Evolutionary conservation across 2,888 invertebrate species (phyloP).

Genomic region (Rhingia rostrata): DNA sequence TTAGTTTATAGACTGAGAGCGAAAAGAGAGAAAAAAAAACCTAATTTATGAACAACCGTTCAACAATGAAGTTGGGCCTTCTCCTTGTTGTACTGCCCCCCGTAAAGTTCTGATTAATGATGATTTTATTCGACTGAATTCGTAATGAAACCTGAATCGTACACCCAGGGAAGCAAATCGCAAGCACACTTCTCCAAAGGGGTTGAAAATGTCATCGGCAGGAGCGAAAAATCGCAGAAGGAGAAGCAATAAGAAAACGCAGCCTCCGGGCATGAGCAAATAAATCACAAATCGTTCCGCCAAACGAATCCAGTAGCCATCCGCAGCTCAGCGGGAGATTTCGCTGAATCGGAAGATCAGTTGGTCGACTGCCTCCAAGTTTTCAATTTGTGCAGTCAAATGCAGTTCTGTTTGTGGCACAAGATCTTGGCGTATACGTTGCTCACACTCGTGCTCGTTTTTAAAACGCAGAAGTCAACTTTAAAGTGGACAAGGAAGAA

Average conservation of each 20-base stretch:
- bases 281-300: conserved; percentile 68
- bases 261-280: conserved; percentile 54
- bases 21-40: conserved; percentile 13
- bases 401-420: conserved; percentile 33
- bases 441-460: conserved; percentile 9
- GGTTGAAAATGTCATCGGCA: conserved; percentile 69
- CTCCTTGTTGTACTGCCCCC: conserved; percentile 38
- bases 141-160: conserved; percentile 60
- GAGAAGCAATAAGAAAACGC: conserved; percentile 46
- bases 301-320: conserved; percentile 69
- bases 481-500: conserved; percentile 5
- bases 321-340: conserved; percentile 60
- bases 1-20: conserved; percentile 38
- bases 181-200: conserved; percentile 54
- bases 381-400: conserved; percentile 37
- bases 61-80: conserved; percentile 44
- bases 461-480: not conserved
- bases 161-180: conserved; percentile 39
- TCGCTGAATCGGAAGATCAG: conserved; percentile 68
- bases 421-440: conserved; percentile 1
- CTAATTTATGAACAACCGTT: conserved; percentile 70
- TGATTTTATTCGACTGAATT: conserved; percentile 72
- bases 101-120: conserved; percentile 72
- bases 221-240: conserved; percentile 64
- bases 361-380: conserved; percentile 43